Conservation (phyloP, 1,140 invertebrate genomes). For the Papilio dardanus region DNA sequence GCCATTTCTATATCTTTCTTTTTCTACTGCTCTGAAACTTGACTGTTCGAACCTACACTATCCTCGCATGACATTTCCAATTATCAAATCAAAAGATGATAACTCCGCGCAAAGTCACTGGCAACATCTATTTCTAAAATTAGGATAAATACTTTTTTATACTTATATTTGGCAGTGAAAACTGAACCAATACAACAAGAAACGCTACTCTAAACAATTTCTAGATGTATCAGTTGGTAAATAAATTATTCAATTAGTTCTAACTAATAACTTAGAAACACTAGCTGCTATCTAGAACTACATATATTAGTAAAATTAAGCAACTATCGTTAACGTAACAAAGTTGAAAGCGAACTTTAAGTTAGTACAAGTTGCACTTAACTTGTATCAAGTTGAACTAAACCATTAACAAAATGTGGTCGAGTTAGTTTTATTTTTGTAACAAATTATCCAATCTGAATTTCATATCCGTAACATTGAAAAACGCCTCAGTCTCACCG, state of each 20-base stretch:
- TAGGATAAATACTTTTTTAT: no score
- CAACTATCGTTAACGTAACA: not conserved
- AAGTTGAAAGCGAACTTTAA: not conserved
- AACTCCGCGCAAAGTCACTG: no score
- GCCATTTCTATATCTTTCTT: no score
- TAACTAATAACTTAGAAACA: not conserved
- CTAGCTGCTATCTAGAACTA: not conserved
- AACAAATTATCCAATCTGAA: conserved; percentile 21
- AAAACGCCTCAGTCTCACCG: conserved; percentile 10
- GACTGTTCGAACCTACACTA: no score
- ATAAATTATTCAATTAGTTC: not conserved
- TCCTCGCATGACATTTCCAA: no score
- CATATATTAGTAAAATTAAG: not conserved
- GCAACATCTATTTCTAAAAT: no score
- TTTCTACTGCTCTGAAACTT: no score
- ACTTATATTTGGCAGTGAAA: no score
- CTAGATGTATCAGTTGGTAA: not conserved
- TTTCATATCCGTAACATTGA: conserved; percentile 22
- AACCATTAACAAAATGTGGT: not conserved
- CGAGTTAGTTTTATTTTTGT: not conserved
- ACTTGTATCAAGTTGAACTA: not conserved
- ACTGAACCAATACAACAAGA: no score
- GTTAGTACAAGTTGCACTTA: not conserved
- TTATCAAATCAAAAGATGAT: no score
- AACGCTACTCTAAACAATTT: no score